Evolutionary conservation across 2,797 vertebrate species (phyloP).

Genomic region (Acipenser oxyrinchus): DNA sequence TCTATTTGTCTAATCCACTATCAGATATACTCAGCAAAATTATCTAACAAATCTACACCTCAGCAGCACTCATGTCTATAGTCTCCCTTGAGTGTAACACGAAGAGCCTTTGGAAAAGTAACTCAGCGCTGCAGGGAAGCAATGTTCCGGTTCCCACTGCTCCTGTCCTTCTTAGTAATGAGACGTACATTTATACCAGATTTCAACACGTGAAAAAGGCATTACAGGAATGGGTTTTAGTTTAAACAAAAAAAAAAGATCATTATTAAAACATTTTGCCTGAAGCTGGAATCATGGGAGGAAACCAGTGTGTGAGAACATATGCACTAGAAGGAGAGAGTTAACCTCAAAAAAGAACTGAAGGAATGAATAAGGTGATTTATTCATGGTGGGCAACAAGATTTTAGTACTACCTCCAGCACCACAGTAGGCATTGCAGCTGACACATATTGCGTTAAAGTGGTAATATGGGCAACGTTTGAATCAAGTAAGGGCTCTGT

Average conservation of each 20-base stretch:
- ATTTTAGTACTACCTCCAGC: too few relatives aligned
- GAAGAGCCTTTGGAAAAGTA: slow-evolving; percentile 53
- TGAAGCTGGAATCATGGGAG: slow-evolving; percentile 59
- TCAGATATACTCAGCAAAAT: slow-evolving; percentile 59
- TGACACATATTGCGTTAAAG: too few relatives aligned
- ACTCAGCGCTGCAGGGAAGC: slow-evolving; percentile 59
- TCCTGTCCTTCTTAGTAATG: slow-evolving; percentile 55
- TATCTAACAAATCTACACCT: slow-evolving; percentile 45
- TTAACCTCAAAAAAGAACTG: too few relatives aligned
- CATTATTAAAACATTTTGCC: slow-evolving; percentile 72
- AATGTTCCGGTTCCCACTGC: slow-evolving; percentile 57
- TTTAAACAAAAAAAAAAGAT: slow-evolving; percentile 51
- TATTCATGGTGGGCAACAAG: too few relatives aligned
- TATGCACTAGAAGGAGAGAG: slow-evolving; percentile 13
- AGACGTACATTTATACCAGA: slow-evolving; percentile 60
- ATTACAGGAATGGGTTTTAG: slow-evolving; percentile 49
- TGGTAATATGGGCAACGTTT: too few relatives aligned
- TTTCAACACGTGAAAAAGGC: slow-evolving; percentile 65
- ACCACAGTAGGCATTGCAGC: too few relatives aligned
- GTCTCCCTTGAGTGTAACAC: slow-evolving; percentile 25
- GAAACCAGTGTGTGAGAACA: slow-evolving; percentile 21
- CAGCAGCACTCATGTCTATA: slow-evolving; percentile 24
- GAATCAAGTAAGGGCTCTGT: too few relatives aligned
- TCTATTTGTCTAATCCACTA: slow-evolving; percentile 21
- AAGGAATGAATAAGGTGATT: too few relatives aligned